Base-by-base conservation (phyloP, 92 coral and sea anemone species). In the Isaurus tuberculatus region DNA sequence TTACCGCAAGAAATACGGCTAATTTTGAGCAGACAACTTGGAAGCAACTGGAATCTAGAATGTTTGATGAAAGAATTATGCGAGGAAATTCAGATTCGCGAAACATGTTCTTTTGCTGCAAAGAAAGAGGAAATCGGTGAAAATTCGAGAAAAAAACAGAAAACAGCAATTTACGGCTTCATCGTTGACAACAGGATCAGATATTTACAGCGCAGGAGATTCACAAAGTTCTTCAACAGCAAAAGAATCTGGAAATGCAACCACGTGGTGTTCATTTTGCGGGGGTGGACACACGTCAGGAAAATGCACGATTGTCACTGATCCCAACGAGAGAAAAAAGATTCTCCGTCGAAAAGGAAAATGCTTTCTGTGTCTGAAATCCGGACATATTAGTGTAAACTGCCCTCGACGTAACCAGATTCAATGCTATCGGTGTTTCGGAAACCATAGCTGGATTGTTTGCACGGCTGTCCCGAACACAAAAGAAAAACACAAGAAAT, bases 21-120 rank as follows among this genome's bases (percentile, higher is more conserved):
- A 17, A 20, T 78, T 7, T 37, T 85, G 30, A 85, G 81, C 65
- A 65, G 84, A 37, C 67, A 85, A 65, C 58, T 85, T 64, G 72
- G 75, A 65, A 75, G 67, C 8, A 61, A 85, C 46, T 85, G 79
- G 84, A 70, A 78, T 34, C 58, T 85, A 0, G 74, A 85, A 28
- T 30, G 77, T 16, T n/a, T 85, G 42, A 20, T 85, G 15, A 75
- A 85, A 26, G 75, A 34, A 51, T 67, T 85, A 13, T 26, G 72
- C 16, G 42, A 27, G 17, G 84, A 85, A 67, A 17, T 85, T 30
- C 89, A 78, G 40, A 31, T 85, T 29, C 65, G 84, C 4, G 79
- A 85, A 53, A 85, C 66, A 30, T 85, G 89, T 67, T 42, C 27
- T 2, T 84, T 84, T 37, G 83, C 63, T 28, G 83, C 79, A 57